Conservation (phyloP, 2,888 invertebrate genomes). For the Artemia sp. region DNA sequence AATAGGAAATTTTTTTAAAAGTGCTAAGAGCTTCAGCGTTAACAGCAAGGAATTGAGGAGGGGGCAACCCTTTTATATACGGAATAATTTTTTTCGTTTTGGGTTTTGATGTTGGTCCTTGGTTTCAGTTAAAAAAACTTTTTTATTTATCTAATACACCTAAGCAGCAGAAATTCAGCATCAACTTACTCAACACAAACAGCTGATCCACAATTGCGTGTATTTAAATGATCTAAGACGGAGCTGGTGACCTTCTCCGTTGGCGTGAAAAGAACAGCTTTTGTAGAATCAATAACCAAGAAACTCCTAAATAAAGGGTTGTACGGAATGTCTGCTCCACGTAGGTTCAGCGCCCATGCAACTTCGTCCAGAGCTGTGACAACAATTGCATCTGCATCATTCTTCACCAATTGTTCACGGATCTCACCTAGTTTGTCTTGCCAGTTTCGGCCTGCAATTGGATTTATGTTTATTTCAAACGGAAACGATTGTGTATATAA, state of each 20-base stretch:
- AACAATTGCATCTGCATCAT: constrained; percentile 57
- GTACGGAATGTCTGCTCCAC: constrained; percentile 65
- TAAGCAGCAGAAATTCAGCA: background rate
- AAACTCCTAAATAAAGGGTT: constrained; percentile 64
- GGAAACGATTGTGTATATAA: too few species aligned
- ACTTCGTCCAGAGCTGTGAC: constrained; percentile 71
- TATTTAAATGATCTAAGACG: constrained; percentile 33
- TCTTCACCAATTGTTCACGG: constrained; percentile 42
- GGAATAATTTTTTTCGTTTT: too few species aligned
- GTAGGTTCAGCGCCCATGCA: constrained; percentile 70
- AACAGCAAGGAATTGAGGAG: background rate
- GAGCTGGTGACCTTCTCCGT: constrained; percentile 35
- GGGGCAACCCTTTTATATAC: too few species aligned
- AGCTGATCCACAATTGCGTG: constrained; percentile 42
- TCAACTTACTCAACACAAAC: constrained; percentile 45
- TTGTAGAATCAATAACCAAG: constrained; percentile 45
- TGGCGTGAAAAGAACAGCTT: constrained; percentile 48
- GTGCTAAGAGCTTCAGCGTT: too few species aligned
- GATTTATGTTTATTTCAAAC: too few species aligned
- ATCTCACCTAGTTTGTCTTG: constrained; percentile 52
- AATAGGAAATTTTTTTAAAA: too few species aligned
- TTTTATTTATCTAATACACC: constrained; percentile 16
- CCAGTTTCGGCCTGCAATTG: constrained; percentile 46
- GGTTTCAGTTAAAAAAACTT: background rate
- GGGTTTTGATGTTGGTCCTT: background rate